Base-by-base conservation (phyloP, 2,797 vertebrate species). In the Sciurus carolinensis region DNA sequence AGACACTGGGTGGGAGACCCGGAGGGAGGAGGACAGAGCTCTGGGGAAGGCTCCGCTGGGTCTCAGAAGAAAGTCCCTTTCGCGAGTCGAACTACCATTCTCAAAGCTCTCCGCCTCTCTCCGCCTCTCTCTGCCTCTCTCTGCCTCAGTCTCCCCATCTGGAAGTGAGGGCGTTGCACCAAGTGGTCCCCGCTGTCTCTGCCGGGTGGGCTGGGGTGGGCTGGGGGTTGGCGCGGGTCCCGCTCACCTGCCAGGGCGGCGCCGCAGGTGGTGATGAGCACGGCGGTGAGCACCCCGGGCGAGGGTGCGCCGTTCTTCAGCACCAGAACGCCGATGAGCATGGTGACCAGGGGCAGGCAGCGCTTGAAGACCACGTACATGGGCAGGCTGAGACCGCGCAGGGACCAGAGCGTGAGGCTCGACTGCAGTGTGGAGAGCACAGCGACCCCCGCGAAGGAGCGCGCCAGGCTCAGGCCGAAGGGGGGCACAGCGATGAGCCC, bases 331-430 rank as follows among this genome's bases (percentile, higher is more conserved):
- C 99, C 99, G 93, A 99, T 99, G 96, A 99, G 98, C 95, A 99
- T 99, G 22, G 99, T 99, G 98, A 99, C 99, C 97, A 99, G 98
- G 59, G 99, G 99, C 96, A 99, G 98, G 98, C 99, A 99, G 97
- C 99, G 99, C 96, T 99, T 99, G 98, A 99, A 99, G 86, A 99
- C 99, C 47, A 99, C 99, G 96, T 99, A 99, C 99, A 99, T 99
- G 97, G 99, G 99, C 28, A 99, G 99, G 97, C 99, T 99, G 98
- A 99, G 99, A n/a, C 99, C 99, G 1, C 99, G 98, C 92, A 99
- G 99, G 0, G 99, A 99, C 99, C 99, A 99, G 13, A 99, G 99
- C 0, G 99, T 99, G 62, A 99, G 99, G 1, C 99, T 99, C 98
- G 99, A 99, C 99, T 99, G 99, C 97, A 99, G 98, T 10, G 99